Conservation (phyloP, 2,888 invertebrate species). For the Sinotaia quadrata region DNA sequence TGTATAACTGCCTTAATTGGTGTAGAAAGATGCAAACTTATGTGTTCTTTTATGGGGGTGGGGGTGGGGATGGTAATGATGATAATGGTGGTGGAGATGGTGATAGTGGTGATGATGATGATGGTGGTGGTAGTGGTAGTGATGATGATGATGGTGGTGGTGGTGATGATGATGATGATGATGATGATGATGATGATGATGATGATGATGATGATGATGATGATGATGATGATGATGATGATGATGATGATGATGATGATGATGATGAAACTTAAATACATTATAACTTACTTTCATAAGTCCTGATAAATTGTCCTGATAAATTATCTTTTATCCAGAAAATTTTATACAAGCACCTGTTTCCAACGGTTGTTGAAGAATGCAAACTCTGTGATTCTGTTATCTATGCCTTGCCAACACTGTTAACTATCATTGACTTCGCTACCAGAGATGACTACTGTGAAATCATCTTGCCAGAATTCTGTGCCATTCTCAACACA, state of each 20-base stretch:
- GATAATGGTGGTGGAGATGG: no score
- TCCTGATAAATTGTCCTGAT: no score
- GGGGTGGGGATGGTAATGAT: no score
- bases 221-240: conserved; percentile 12
- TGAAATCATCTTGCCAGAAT: conserved; percentile 83
- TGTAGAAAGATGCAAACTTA: no score
- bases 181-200: conserved; percentile 23
- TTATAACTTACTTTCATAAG: no score
- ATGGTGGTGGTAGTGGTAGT: no score
- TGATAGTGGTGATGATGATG: no score
- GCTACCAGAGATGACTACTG: conserved; percentile 60
- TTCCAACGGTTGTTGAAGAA: conserved; percentile 90
- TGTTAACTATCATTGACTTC: conserved; percentile 61
- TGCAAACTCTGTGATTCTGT: conserved; percentile 88
- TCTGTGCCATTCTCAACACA: conserved; percentile 69
- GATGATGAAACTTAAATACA: no score
- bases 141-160: no score
- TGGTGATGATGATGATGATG: conserved; percentile 20
- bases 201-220: conserved; percentile 20
- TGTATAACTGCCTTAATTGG: no score
- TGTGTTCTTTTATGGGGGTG: no score
- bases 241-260: conserved; percentile 18
- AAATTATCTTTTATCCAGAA: conserved; percentile 87
- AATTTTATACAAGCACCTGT: conserved; percentile 94
- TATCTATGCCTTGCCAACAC: conserved; percentile 77